Evolutionary conservation across 2,113 vertebrate species (phyloP), one percentile per base, ranked within the genome.

Genomic region (Tachysurus fulvidraco): DNA sequence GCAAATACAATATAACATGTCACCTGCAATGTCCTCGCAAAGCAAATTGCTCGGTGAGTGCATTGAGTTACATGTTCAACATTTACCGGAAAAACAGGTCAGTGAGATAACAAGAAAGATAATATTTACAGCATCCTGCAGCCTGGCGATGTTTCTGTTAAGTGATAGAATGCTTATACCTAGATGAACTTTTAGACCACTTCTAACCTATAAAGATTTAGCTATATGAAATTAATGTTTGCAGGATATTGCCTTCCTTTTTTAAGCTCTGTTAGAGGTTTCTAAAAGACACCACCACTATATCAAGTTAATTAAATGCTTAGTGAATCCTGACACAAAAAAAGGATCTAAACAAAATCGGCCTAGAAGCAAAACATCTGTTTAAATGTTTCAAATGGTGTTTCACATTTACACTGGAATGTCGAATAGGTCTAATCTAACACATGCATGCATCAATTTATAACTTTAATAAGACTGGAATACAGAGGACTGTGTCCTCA

Each of bases 61-160:
- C 91, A 94, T 95, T 92, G 89, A 91, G 91, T 95, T 95, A 93
- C 94, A 91, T 87, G 88, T 92, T 91, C 85, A 88, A 92, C 76
- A 94, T 95, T 95, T 93, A 95, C 94, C 91, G 94, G 94, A 95
- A 95, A 93, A 94, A 93, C 44, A 69, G 91, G 93, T 94, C 92
- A 89, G 91, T 89, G 89, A 93, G 94, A 95, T 94, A 93, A 93
- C 89, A 89, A 92, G 95, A 94, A 95, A 95, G 94, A 92, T 92
- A 95, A 95, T 95, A 95, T 95, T 95, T 94, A 89, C 90, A 90
- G 92, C 86, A 69, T 91, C 92, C 91, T 86, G 87, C 81, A 88
- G 90, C 5, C 74, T 78, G 46, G 25, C 25, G 36, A 36, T 36
- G 36, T 36, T 36, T 17, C 50, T 55, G 25, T 50, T 54, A 55